Percentiles rank a stretch among this genome's conserved stretches.
Conservation (phyloP, 2,888 invertebrate species). For the Agrochola lychnidis region DNA sequence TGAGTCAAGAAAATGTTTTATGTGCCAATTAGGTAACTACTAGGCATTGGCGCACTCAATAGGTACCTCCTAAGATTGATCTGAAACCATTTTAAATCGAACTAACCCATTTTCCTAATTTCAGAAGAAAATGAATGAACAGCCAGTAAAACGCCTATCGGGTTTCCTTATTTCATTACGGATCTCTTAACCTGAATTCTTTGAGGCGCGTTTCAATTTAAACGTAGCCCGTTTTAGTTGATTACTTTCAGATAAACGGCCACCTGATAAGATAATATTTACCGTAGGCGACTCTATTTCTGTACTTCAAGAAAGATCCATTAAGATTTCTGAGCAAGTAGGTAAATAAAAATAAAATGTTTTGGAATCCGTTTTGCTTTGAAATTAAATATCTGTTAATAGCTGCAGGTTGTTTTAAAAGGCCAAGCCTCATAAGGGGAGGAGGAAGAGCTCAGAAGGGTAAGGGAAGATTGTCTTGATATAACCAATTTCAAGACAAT, state of each 20-base stretch:
- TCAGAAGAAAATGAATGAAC: not conserved
- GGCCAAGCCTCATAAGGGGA: too few species aligned
- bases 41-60: not conserved
- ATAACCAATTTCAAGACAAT: too few species aligned
- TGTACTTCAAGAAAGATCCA: slow-evolving; percentile 8
- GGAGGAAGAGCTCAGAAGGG: not conserved
- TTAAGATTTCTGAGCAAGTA: slow-evolving; percentile 1
- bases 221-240: slow-evolving; percentile 16
- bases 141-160: not conserved
- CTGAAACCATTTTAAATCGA: not conserved
- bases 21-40: too few species aligned
- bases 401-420: not conserved
- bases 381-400: not conserved
- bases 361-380: not conserved
- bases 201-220: slow-evolving; percentile 32
- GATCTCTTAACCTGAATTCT: slow-evolving; percentile 19
- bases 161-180: slow-evolving; percentile 7
- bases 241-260: slow-evolving; percentile 33
- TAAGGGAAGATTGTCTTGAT: not conserved
- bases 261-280: slow-evolving; percentile 2
- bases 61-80: not conserved
- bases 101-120: not conserved
- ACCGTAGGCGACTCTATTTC: slow-evolving; percentile 1
- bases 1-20: too few species aligned
- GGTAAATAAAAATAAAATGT: slow-evolving; percentile 5